Evolutionary conservation across 1,140 invertebrate species (phyloP), one percentile per base, ranked within the genome.

Genomic region (Leucophenga varia): DNA sequence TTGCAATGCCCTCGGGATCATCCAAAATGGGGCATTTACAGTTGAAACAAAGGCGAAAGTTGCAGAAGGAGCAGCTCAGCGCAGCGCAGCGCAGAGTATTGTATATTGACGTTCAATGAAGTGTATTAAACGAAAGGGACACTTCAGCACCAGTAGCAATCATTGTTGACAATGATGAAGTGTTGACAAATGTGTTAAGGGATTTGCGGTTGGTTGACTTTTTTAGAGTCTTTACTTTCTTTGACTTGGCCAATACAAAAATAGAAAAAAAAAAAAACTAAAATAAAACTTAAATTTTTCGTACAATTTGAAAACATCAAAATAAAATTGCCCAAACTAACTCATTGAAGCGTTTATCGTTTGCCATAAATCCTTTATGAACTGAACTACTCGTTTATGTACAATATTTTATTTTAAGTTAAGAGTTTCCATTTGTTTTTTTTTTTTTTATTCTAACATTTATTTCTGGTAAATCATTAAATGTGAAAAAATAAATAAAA

Each of bases 131-230:
- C 22, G 22, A 25, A 25, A 25, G 22, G 22, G 22, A 25, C 22
- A 25, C 5, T 25, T 6, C 22, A 25, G 22, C 22, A 25, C 5
- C 22, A 25, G 22, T 5, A 25, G 22, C 22, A 34, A 34, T 34
- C 10, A 34, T n/a, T 61, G 45, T 43, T 56, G 64, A 70, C 65
- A 69, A 63, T 64, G 65, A 70, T 59, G 61, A 69, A 70, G 65
- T 69, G 65, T 70, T 70, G 65, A 70, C 64, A 70, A 70, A 70
- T 70, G 61, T 69, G 65, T 64, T 64, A 55, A 55, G 61, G 65
- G 65, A 70, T 70, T 70, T 70, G 65, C 61, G 65, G 65, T 69
- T 52, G 58, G 54, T 52, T 64, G 60, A 51, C 42, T 50, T 51
- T 50, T n/a, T n/a, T n/a, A n/a, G n/a, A n/a, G n/a, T n/a, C n/a